Base-by-base conservation (phyloP, 2,113 vertebrate species). In the Phylloscopus whistleri region DNA sequence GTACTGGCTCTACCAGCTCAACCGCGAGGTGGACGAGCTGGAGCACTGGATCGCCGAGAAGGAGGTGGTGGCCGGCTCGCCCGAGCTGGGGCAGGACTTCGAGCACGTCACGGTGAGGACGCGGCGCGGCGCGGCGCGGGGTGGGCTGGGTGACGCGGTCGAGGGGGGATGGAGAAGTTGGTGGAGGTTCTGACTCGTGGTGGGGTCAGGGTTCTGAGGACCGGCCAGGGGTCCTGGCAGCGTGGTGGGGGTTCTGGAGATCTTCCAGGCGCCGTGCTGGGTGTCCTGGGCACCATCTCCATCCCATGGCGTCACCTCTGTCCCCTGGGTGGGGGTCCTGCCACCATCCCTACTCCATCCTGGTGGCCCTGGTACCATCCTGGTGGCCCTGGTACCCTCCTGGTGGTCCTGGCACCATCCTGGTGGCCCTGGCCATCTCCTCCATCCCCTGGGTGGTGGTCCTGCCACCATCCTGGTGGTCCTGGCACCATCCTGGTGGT, bases 41-140 rank as follows among this genome's bases (percentile, higher is more conserved):
- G 99, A 99, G 97, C 99, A 99, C 85, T 99, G 99, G 99, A 99
- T 99, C 2, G 99, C 99, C 0, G 98, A 99, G 97, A 98, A 98
- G 94, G 99, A 99, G 96, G 98, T 99, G 97, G 98, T 99, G 35
- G 99, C 99, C 8, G 99, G 98, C 62, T 99, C 99, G 0, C 98
- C 99, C 0, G 99, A 99, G 96, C 98, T 99, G 6, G 99, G 99
- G 13, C 99, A 99, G 95, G 99, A 99, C 98, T 99, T 96, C 3
- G 99, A 99, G 93, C 99, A 99, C 1, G 99, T 99, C 72, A 98
- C 98, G 46, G 99, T 99, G 88, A 98, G 99, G 52, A 10, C 12
- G 27, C 15, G 28, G 8, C n/a, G 49, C 4, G 44, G 44, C 18
- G 49, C 13, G 12, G 7, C 14, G 4, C 4, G 24, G 6, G 18